Evolutionary conservation across 2,797 vertebrate species (phyloP), one percentile per base, ranked within the genome.

Genomic region (Sebastes itinus): DNA sequence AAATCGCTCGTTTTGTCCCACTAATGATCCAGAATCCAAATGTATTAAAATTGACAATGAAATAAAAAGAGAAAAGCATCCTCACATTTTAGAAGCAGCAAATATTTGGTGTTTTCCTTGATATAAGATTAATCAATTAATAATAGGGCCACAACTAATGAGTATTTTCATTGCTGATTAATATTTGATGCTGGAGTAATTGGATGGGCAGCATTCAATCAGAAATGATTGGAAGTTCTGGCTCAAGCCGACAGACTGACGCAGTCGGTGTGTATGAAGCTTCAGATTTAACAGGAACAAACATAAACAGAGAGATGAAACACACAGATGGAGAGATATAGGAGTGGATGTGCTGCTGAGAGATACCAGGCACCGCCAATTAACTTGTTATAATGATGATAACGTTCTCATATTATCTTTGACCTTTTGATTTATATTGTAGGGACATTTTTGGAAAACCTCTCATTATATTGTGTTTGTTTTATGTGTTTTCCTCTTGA

Each of bases 321-420:
- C 42, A 18, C 42, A 46, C 46, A 67, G 20, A 72, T 28, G 55
- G 38, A 49, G 49, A 42, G 22, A 58, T n/a, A 33, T 7, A 63
- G 68, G 52, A 65, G 67, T 3, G 13, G 70, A 80, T 64, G 61
- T 58, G 75, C 61, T 35, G 42, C 42, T 46, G 68, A 60, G 38
- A 74, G 69, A 75, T 10, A n/a, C 49, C 18, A 59, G 59, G 12
- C 54, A 12, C 13, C n/a, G 46, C 30, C 72, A 77, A 74, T 78
- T 27, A 23, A 46, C 22, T 38, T 71, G 22, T 76, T 46, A 60
- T 25, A 73, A 70, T 72, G 55, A 64, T 46, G 54, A 72, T n/a
- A 56, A 52, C 25, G 9, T 59, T 38, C 11, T 60, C 22, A 23
- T 49, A 32, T 46, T 30, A 10, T 22, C 25, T 60, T 18, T 65